Conservation (phyloP, 2,888 invertebrate genomes). For the Hypsopygia costalis region DNA sequence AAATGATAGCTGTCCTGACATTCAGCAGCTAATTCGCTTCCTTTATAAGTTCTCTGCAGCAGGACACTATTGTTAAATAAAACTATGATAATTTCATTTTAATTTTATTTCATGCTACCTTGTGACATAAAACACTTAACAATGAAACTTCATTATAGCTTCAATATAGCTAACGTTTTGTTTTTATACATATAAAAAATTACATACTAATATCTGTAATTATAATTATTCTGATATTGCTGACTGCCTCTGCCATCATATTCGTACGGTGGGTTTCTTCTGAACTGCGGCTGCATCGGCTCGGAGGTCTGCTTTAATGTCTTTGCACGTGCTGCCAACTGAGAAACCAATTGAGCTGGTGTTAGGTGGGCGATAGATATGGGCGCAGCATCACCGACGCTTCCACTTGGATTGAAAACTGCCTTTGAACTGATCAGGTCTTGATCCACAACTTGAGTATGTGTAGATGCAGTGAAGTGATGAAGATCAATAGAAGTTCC, state of each 20-base stretch:
- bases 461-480: conserved; percentile 48
- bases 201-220: conserved; percentile 37
- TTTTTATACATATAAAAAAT: too few relatives aligned
- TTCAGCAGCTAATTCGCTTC: too few relatives aligned
- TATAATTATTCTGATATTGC: conserved; percentile 39
- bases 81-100: too few relatives aligned
- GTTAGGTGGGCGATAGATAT: conserved; percentile 71
- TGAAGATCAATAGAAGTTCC: conserved; percentile 46
- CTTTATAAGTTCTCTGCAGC: too few relatives aligned
- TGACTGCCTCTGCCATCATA: conserved; percentile 37
- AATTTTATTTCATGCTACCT: not conserved
- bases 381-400: conserved; percentile 46
- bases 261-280: conserved; percentile 33
- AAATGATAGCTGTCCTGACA: too few relatives aligned
- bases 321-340: conserved; percentile 69
- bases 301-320: conserved; percentile 53
- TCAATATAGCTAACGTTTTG: not conserved
- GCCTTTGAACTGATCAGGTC: conserved; percentile 62
- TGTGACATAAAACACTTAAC: not conserved
- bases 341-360: conserved; percentile 70
- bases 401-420: conserved; percentile 60
- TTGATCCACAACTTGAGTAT: conserved; percentile 68
- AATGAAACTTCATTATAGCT: not conserved
- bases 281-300: conserved; percentile 30
- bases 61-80: too few relatives aligned